Conservation (phyloP, 2,888 invertebrate genomes). For the Eurytoma adleriae region DNA sequence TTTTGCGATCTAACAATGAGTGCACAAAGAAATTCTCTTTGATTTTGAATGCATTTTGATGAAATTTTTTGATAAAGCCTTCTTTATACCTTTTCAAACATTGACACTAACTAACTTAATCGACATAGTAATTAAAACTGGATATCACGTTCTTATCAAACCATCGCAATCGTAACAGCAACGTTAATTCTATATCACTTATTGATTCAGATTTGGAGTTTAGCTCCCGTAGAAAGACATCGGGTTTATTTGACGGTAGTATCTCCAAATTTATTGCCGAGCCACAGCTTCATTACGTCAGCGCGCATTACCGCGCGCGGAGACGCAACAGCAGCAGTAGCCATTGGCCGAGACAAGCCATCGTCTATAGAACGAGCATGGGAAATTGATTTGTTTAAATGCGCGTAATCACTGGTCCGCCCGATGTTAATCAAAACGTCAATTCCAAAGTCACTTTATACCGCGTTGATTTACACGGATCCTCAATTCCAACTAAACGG, state of each 20-base stretch:
- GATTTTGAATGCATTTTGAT: too few species aligned
- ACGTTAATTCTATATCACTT: constrained; percentile 68
- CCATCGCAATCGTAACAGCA: too few species aligned
- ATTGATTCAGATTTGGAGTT: constrained; percentile 63
- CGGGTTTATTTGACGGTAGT: constrained; percentile 59
- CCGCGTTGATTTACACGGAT: too few species aligned
- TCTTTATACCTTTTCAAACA: too few species aligned
- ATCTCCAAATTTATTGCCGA: constrained; percentile 59
- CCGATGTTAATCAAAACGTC: constrained; percentile 38
- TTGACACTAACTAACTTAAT: too few species aligned
- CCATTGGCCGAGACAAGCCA: constrained; percentile 34
- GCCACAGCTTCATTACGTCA: constrained; percentile 57
- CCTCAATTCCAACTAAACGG: too few species aligned
- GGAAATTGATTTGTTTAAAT: constrained; percentile 38
- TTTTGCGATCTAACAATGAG: too few species aligned
- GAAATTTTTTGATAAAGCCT: too few species aligned
- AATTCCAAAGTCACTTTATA: constrained; percentile 5
- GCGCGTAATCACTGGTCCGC: constrained; percentile 4
- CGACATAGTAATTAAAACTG: too few species aligned
- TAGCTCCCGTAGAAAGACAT: constrained; percentile 49
- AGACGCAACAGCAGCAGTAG: background rate
- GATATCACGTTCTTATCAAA: too few species aligned
- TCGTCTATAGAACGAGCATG: background rate
- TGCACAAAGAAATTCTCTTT: too few species aligned
- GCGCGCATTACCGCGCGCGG: background rate